Evolutionary conservation across 2,888 invertebrate genomes (phyloP).

Genomic region (Callinectes sapidus): DNA sequence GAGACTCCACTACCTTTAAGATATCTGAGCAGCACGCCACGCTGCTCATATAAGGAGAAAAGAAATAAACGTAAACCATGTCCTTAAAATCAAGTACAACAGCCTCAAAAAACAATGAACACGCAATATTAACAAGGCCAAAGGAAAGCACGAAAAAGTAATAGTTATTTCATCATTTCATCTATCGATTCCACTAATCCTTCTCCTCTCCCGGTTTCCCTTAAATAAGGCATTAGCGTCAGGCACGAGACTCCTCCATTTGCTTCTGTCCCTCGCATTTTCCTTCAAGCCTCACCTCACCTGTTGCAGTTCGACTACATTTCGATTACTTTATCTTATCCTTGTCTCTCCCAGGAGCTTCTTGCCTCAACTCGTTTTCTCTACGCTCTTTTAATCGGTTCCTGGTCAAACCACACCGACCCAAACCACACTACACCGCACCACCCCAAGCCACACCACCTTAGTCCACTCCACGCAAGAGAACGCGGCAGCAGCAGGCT

Average conservation of each 20-base stretch:
- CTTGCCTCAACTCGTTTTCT: no score
- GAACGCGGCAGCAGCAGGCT: background rate
- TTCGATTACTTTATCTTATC: no score
- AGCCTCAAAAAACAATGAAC: background rate
- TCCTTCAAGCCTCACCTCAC: no score
- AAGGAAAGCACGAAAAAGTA: background rate
- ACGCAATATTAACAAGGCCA: background rate
- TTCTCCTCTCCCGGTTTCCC: background rate
- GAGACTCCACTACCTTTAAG: background rate
- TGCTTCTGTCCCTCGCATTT: no score
- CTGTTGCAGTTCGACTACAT: no score
- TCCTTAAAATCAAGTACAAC: background rate
- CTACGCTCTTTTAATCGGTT: background rate
- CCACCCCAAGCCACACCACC: conserved; percentile 2
- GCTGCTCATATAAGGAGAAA: background rate
- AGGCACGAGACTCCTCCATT: background rate
- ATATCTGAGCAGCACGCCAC: background rate
- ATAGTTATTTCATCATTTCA: background rate
- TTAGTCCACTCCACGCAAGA: background rate
- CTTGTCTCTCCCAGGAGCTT: no score
- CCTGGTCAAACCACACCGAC: background rate
- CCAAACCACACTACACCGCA: background rate
- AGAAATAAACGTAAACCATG: background rate
- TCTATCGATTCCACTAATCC: background rate
- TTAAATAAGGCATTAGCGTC: no score